Conservation (phyloP, 2,888 invertebrate species). For the Hirtodrosophila confusa region DNA sequence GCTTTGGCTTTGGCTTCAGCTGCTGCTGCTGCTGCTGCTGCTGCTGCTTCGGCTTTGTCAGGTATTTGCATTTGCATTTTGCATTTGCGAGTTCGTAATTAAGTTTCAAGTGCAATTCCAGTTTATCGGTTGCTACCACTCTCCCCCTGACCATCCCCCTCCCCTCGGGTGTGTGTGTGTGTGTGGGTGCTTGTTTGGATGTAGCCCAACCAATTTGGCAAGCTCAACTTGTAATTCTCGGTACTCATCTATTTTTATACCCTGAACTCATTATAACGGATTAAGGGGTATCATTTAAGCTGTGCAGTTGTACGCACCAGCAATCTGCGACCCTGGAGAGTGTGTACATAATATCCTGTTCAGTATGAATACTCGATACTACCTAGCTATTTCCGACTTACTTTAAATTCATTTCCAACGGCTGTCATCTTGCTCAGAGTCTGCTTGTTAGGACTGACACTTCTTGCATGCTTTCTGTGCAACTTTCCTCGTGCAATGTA, state of each 20-base stretch:
- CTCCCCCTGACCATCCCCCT: background rate
- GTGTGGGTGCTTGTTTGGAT: background rate
- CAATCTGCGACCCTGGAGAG: no score
- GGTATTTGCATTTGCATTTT: conserved; percentile 62
- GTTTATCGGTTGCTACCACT: conserved; percentile 64
- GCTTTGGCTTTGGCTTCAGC: conserved; percentile 14
- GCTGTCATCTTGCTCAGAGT: no score
- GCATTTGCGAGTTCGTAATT: conserved; percentile 72
- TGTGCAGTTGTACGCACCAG: no score
- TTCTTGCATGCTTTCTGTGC: no score
- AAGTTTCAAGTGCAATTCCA: conserved; percentile 72
- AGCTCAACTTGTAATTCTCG: conserved; percentile 49
- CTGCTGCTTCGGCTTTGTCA: conserved; percentile 52
- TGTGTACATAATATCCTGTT: no score
- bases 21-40: conserved; percentile 41
- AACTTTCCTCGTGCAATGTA: no score
- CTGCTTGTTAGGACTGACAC: no score
- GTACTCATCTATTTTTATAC: conserved; percentile 39
- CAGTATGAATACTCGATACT: no score
- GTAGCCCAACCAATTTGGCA: conserved; percentile 51
- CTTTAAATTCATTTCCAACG: no score
- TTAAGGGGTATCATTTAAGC: background rate
- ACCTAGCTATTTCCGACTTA: no score
- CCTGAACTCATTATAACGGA: background rate
- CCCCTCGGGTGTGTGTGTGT: background rate